Evolutionary conservation across 2,797 vertebrate genomes (phyloP).

Genomic region (Takifugu rubripes): DNA sequence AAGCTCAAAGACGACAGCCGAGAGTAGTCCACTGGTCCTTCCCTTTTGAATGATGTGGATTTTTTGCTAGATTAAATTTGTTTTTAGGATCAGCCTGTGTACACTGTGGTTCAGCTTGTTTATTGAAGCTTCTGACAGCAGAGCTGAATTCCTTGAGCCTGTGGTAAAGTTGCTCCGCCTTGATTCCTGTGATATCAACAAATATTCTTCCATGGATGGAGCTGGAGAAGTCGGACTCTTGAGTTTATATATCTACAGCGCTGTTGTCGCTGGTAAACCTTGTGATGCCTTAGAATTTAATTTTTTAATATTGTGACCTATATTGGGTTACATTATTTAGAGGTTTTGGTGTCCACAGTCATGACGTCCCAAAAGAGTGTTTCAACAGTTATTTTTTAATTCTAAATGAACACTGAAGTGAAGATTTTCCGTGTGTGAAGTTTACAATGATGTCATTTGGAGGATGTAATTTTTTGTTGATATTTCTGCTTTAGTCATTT

Average conservation of each 20-base stretch:
- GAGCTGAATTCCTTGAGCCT: slow-evolving; percentile 5
- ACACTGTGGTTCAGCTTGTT: neutral
- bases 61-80: slow-evolving; percentile 2
- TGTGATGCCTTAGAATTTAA: slow-evolving; percentile 69
- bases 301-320: neutral
- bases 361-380: slow-evolving; percentile 4
- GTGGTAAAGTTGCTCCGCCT: slow-evolving; percentile 11
- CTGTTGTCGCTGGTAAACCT: slow-evolving; percentile 61
- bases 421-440: slow-evolving; percentile 19
- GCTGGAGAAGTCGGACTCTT: slow-evolving; percentile 64
- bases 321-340: slow-evolving; percentile 22
- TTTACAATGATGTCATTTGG: slow-evolving; percentile 27
- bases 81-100: slow-evolving; percentile 10
- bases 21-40: slow-evolving; percentile 8
- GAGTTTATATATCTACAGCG: slow-evolving; percentile 63
- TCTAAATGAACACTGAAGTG: slow-evolving; percentile 21
- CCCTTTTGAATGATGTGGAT: slow-evolving; percentile 8
- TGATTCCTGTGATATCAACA: slow-evolving; percentile 7
- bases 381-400: neutral
- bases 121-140: neutral
- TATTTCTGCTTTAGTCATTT: neutral
- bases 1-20: slow-evolving; percentile 21
- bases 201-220: slow-evolving; percentile 41
- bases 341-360: slow-evolving; percentile 15
- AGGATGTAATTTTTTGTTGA: no score